These are phyloP conservation scores for Caerostris extrusa DNA, from an alignment of 1,140 invertebrate genomes.

Conservation along the genomic window DNA sequence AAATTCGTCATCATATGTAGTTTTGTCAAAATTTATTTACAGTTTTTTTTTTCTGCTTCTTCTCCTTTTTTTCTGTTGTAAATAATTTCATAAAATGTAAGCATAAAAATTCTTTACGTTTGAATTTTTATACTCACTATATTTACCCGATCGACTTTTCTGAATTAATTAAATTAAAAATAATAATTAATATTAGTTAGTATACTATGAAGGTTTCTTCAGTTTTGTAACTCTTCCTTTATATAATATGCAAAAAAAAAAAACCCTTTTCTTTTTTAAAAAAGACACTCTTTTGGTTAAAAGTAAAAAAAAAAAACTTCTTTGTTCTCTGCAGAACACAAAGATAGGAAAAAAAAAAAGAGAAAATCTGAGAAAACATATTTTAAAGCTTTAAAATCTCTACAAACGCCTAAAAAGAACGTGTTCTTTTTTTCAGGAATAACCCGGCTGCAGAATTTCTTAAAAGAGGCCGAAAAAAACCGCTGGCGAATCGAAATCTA, in stretches of 20 bases:
- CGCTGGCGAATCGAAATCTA: conserved; percentile 79
- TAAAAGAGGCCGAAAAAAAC: conserved; percentile 78
- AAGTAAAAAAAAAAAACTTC: not conserved
- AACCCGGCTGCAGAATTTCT: conserved; percentile 79
- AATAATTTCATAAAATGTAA: no score
- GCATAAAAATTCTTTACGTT: no score
- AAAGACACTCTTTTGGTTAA: not conserved
- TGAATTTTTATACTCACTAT: no score
- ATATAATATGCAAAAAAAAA: not conserved
- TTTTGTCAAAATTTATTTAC: no score
- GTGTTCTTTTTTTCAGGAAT: conserved; percentile 76
- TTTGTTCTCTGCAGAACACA: not conserved
- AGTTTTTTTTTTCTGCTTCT: no score
- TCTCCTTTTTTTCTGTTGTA: no score
- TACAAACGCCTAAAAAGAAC: not conserved
- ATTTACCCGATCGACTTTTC: no score
- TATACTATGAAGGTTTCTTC: no score
- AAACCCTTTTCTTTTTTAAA: not conserved
- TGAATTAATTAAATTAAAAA: no score
- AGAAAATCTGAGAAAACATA: not conserved
- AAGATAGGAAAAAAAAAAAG: not conserved
- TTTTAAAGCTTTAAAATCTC: not conserved
- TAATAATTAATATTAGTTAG: no score
- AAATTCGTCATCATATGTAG: no score
- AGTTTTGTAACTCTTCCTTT: not conserved